phyloP scores from a whole-genome alignment of 2,888 invertebrate species.

The Adela reaumurella region DNA sequence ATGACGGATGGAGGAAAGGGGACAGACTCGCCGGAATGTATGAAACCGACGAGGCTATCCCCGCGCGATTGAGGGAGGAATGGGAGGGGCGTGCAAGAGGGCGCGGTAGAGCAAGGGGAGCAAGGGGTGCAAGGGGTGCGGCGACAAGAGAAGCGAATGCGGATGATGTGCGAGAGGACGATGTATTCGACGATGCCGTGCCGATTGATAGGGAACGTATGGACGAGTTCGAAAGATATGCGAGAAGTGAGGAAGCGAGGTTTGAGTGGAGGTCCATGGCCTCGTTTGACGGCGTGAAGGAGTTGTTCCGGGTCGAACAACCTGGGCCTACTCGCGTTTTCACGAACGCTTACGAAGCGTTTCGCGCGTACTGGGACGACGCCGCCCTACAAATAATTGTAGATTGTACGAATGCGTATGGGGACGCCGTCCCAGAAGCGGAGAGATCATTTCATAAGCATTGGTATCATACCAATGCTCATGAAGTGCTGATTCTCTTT shows the following conservation, averaged over 20 bases:
- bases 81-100: not conserved
- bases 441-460: not conserved
- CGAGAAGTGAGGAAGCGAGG: not conserved
- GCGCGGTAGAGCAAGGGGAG: too few relatives aligned
- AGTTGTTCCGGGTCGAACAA: not conserved
- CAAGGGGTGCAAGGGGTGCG: too few relatives aligned
- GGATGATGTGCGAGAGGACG: too few relatives aligned
- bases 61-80: not conserved
- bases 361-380: not conserved
- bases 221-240: not conserved
- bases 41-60: not conserved
- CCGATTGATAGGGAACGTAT: not conserved
- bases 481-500: conserved; percentile 1
- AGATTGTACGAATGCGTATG: not conserved
- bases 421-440: not conserved
- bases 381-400: not conserved
- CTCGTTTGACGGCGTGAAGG: not conserved
- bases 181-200: too few relatives aligned
- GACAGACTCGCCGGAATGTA: not conserved
- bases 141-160: too few relatives aligned
- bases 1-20: not conserved
- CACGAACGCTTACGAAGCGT: not conserved
- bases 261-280: not conserved
- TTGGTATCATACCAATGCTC: conserved; percentile 1
- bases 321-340: not conserved